These are phyloP conservation scores for Daubentonia madagascariensis DNA, from an alignment of 2,113 vertebrate species.

Conservation along the genomic window DNA sequence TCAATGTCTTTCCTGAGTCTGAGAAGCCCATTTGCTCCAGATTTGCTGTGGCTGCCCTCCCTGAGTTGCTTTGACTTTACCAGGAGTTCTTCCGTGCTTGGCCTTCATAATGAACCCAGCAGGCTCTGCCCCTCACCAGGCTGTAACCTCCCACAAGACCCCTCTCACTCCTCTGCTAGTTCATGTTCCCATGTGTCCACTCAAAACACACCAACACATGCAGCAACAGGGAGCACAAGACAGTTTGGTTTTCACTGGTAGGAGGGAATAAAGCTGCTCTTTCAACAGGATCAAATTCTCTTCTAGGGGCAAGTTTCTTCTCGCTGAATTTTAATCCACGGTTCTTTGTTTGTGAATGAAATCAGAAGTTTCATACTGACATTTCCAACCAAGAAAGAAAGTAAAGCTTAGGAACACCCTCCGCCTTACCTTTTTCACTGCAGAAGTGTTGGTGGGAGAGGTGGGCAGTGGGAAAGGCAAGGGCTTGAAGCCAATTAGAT, in stretches of 20 bases:
- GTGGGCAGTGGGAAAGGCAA: background rate
- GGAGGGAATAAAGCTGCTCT: background rate
- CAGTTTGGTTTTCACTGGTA: background rate
- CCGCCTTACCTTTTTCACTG: background rate
- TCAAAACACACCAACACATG: background rate
- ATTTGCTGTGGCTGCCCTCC: background rate
- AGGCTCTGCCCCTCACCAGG: background rate
- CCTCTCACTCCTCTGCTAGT: rapidly evolving
- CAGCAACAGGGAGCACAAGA: rapidly evolving
- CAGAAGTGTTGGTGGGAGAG: background rate
- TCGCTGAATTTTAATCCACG: background rate
- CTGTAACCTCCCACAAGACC: background rate
- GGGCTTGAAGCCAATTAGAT: background rate
- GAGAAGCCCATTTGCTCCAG: background rate
- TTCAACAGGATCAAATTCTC: background rate
- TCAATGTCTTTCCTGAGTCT: background rate
- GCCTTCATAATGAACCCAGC: background rate
- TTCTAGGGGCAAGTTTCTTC: background rate
- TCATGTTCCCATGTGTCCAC: background rate
- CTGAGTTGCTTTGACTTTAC: background rate
- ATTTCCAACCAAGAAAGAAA: background rate
- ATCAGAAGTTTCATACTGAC: background rate
- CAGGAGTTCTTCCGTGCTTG: background rate
- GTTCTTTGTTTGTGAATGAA: background rate
- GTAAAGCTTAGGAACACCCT: background rate